A percentile compares a stretch with the other conserved stretches of the same genome.
These are phyloP conservation scores for Zygogramma bicolorata DNA, from an alignment of 2,888 invertebrate genomes.

Conservation along the genomic window DNA sequence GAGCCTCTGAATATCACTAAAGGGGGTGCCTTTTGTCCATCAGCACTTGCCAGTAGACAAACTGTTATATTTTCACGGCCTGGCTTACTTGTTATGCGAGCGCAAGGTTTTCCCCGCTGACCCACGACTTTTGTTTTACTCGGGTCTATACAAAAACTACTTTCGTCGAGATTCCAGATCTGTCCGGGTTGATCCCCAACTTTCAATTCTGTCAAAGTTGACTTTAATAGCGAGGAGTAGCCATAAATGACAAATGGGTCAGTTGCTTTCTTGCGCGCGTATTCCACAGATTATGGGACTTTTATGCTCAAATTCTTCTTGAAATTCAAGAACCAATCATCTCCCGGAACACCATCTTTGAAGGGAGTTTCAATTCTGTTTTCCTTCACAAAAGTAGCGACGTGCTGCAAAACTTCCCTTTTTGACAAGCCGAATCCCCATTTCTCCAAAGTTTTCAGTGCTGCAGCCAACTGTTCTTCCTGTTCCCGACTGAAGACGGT, in stretches of 20 bases:
- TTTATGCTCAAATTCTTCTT: constrained; percentile 56
- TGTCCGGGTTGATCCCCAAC: no score
- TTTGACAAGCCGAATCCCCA: constrained; percentile 26
- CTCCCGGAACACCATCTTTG: constrained; percentile 49
- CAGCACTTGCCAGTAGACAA: not conserved
- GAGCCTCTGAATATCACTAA: constrained; percentile 1
- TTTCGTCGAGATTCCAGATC: constrained; percentile 15
- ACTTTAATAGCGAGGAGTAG: constrained; percentile 9
- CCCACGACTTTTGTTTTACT: constrained; percentile 21
- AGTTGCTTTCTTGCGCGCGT: constrained; percentile 48
- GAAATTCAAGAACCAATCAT: constrained; percentile 51
- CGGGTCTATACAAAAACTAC: constrained; percentile 17
- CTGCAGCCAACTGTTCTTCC: not conserved
- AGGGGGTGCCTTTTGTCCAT: not conserved
- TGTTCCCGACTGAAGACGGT: no score
- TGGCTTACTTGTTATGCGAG: not conserved
- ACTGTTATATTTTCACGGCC: not conserved
- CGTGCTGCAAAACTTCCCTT: constrained; percentile 48
- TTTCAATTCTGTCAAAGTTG: constrained; percentile 8
- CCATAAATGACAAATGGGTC: constrained; percentile 69
- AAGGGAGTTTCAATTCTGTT: constrained; percentile 51
- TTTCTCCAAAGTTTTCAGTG: constrained; percentile 5
- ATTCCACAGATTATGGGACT: constrained; percentile 58
- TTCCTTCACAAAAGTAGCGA: constrained; percentile 42
- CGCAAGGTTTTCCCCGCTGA: constrained; percentile 8